Base-by-base conservation (phyloP, 2,797 vertebrate genomes). In the Podarcis siculus region DNA sequence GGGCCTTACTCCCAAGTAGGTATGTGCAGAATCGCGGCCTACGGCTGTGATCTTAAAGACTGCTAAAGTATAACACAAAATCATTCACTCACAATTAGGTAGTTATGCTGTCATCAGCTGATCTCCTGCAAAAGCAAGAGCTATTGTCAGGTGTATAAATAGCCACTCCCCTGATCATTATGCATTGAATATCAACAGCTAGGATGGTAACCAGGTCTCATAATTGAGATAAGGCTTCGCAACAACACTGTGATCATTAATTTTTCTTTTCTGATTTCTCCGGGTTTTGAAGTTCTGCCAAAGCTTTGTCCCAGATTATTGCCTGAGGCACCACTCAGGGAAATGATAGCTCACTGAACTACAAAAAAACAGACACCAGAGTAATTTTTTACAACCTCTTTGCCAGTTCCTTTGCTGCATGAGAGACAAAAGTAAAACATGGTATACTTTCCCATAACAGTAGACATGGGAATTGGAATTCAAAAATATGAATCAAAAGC, bases 261-360 rank as follows among this genome's bases (percentile, higher is more conserved):
- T 91, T 83, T 93, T 91, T 86, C 0, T 0, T 85, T 82, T n/a
- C 37, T 86, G 80, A 78, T 87, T 92, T 73, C 81, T 79, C 78
- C 79, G 0, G 0, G 35, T 83, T 90, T 67, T 88, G 21, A 0
- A 71, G 27, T 87, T 86, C 0, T 0, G 35, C 1, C 0, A 2
- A 83, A 72, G 55, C 86, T 91, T 89, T 86, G 79, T 30, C 80
- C 84, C 32, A 32, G 55, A 49, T 87, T 15, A 77, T 12, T 91
- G 92, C 91, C 91, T 87, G 1, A 30, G 91, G 93, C 87, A 90
- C 84, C 77, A 90, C 87, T 71, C 0, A 0, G 55, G 88, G 90
- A 92, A 67, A 35, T 27, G 35, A 42, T 30, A 7, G 79, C 89
- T 89, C 79, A 91, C n/a, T 64, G 80, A 88, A 37, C 78, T 79